Evolutionary conservation across 2,797 vertebrate genomes (phyloP), one percentile per base, ranked within the genome.

Genomic region (Echiichthys vipera): DNA sequence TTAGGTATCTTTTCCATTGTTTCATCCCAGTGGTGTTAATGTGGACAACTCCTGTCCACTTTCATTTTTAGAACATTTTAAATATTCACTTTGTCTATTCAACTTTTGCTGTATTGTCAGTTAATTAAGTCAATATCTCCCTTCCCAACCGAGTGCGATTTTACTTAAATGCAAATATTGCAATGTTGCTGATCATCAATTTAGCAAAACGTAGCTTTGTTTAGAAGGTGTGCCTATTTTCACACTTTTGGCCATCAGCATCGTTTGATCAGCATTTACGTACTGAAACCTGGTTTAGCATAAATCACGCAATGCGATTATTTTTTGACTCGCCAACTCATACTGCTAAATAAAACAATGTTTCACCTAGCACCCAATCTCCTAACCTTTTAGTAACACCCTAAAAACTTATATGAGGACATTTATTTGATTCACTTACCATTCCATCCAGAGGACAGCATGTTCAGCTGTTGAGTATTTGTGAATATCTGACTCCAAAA

Each of bases 61-160:
- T 51, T 20, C 24, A 18, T 4, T 1, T 24, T 20, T 9, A 22
- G 2, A 7, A 30, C 12, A 25, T 18, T 2, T 6, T 1, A 30
- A 30, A 27, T 56, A 39, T 49, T 49, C 22, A 49, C 18, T 29
- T 53, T 30, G 7, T 57, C 24, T 14, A 22, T 55, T 10, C 15
- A 22, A 36, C 12, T 49, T 53, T 61, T 32, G n/a, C 36, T n/a
- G 43, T 34, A 13, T 51, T 45, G 39, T 74, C 42, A 37, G 25
- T 51, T 25, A 51, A 5, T 32, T 29, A 9, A 54, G 15, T 15
- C 45, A 9, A 45, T 45, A 32, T 61, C n/a, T 32, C 15, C n/a
- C n/a, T 20, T 2, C 17, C 7, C 22, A 20, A 18, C 34, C 20
- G 14, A 24, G 2, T 22, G 6, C 10, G 9, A 17, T 47, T 36